Conservation (phyloP, 2,888 invertebrate genomes). For the Drosophila paracracens region DNA sequence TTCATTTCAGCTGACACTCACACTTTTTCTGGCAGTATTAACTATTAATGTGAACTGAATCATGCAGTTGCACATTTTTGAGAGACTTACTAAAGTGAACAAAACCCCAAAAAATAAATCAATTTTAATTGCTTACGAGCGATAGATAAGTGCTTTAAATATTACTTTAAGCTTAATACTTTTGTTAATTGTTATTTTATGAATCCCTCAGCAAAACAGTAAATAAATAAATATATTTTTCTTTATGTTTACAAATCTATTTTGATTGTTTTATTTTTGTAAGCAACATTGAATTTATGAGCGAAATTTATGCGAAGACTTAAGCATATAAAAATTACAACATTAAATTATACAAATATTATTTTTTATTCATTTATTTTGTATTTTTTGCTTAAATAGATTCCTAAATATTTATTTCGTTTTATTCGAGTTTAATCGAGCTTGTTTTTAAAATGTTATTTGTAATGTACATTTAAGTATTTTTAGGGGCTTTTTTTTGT, state of each 20-base stretch:
- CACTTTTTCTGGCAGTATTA: neutral
- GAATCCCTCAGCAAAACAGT: too few relatives aligned
- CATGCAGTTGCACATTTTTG: neutral
- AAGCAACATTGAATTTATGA: too few relatives aligned
- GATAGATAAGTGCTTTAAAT: neutral
- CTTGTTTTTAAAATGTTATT: neutral
- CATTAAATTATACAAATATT: neutral
- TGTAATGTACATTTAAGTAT: neutral
- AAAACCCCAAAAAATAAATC: rapidly evolving
- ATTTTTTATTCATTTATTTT: neutral
- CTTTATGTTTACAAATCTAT: too few relatives aligned
- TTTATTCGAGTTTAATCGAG: neutral
- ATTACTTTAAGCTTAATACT: too few relatives aligned
- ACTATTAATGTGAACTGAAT: neutral
- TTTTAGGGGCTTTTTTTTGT: neutral
- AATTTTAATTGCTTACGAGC: neutral
- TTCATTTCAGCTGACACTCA: neutral
- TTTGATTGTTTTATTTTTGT: too few relatives aligned
- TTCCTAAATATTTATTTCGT: neutral
- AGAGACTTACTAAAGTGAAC: rapidly evolving
- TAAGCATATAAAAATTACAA: too few relatives aligned
- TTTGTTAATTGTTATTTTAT: too few relatives aligned
- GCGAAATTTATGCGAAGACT: too few relatives aligned
- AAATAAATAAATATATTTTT: too few relatives aligned
- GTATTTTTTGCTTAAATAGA: neutral